A percentile compares a stretch with the other conserved stretches of the same genome.
Evolutionary conservation across 2,888 invertebrate genomes (phyloP).

Genomic region (Hypolimnas misippus): DNA sequence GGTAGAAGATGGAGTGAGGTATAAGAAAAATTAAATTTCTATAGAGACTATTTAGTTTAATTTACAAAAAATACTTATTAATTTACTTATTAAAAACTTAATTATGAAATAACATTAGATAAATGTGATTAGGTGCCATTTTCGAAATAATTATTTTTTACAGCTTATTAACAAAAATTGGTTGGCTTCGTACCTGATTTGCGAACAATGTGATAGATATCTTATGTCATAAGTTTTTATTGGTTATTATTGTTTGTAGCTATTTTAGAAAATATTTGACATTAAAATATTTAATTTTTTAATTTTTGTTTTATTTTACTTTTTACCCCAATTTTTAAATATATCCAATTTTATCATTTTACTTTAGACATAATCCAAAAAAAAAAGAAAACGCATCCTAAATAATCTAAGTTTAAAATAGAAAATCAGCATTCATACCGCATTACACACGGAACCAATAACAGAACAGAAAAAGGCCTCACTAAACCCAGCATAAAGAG

Average conservation of each 20-base stretch:
- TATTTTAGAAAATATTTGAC: constrained; percentile 16
- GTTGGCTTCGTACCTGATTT: constrained; percentile 23
- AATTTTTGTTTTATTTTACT: constrained; percentile 11
- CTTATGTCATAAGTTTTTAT: constrained; percentile 53
- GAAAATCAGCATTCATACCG: neutral
- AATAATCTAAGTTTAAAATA: neutral
- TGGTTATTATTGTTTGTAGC: constrained; percentile 34
- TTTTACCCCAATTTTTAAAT: neutral
- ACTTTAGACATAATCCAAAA: too few species aligned
- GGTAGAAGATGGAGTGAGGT: too few species aligned
- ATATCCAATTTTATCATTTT: too few species aligned
- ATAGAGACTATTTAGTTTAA: neutral
- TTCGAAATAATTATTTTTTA: too few species aligned
- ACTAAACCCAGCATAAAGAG: constrained; percentile 8
- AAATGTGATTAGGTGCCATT: neutral
- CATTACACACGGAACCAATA: constrained; percentile 8
- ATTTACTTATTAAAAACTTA: neutral
- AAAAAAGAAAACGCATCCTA: too few species aligned
- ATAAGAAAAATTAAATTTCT: too few species aligned
- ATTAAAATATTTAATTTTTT: constrained; percentile 21
- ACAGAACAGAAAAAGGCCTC: constrained; percentile 10
- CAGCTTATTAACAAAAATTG: constrained; percentile 21
- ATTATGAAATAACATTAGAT: neutral
- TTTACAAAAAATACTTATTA: neutral
- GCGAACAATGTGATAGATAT: constrained; percentile 42